Base-by-base conservation (phyloP, 2,113 vertebrate genomes). In the Aptenodytes forsteri region DNA sequence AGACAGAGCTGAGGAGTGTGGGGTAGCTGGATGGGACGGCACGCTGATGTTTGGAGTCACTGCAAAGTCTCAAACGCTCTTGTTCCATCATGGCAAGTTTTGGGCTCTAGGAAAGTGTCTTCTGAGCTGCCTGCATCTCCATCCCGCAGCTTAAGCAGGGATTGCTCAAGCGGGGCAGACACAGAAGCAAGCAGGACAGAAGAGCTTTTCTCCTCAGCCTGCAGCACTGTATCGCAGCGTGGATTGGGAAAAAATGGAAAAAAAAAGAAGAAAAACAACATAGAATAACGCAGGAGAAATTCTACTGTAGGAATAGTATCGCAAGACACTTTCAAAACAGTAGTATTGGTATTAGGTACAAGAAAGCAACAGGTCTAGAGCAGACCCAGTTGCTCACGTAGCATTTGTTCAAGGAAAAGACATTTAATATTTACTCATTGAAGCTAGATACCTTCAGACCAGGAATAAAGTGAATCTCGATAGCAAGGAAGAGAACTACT, bases 161-260 rank as follows among this genome's bases (percentile, higher is more conserved):
- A 38, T 25, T 38, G 50, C 55, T 71, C 71, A n/a, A 44, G 71
- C 3, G 0, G 26, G 47, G 25, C 64, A 64, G 44, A 30, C 44
- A 32, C 1, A 1, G 73, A 65, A 65, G 30, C 36, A 58, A 80
- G 50, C 82, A 85, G 82, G 36, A 65, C 50, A 64, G 65, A 72
- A 71, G 14, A 62, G 42, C 50, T 70, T 62, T 70, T 65, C 44
- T 81, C 77, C 42, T 73, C 59, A 66, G 52, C 36, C 58, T 65
- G 42, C 59, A 56, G 42, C 36, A 25, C 29, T 13, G 12, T 32
- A 71, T 71, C 1, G 1, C 25, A 26, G n/a, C 1, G 0, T 29
- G 16, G 44, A 32, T 9, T 56, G 27, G 52, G 30, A 46, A 77
- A 52, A 90, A 61, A 36, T 4, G 1, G 13, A 8, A 11, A 46